Evolutionary conservation across 2,797 vertebrate species (phyloP).

Genomic region (Kryptolebias ocellatus): DNA sequence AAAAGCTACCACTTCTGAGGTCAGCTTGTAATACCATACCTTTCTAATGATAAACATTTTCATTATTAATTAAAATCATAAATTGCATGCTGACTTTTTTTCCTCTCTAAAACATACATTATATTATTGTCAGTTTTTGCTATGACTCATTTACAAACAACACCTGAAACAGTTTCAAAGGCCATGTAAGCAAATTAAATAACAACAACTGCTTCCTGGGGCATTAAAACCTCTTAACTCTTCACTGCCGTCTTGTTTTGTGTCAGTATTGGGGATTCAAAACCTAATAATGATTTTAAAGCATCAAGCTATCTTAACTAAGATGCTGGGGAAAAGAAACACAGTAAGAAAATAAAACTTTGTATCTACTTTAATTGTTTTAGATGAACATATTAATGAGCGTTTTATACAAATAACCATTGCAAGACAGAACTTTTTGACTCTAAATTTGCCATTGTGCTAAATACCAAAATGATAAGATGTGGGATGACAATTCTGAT

Average conservation of each 20-base stretch:
- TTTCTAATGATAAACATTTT: too few relatives aligned
- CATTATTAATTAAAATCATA: too few relatives aligned
- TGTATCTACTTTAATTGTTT: conserved; percentile 4
- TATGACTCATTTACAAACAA: background rate
- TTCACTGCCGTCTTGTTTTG: too few relatives aligned
- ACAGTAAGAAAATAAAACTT: background rate
- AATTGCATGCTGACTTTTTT: too few relatives aligned
- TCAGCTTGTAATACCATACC: too few relatives aligned
- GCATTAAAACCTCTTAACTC: background rate
- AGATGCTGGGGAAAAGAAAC: too few relatives aligned
- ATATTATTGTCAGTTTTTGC: too few relatives aligned
- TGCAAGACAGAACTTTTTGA: conserved; percentile 3
- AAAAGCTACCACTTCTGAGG: too few relatives aligned
- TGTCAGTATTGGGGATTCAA: background rate
- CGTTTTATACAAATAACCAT: background rate
- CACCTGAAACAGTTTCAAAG: background rate
- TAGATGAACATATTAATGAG: background rate
- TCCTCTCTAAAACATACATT: too few relatives aligned
- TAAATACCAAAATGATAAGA: conserved; percentile 31
- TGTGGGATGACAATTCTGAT: conserved; percentile 7
- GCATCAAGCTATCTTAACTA: background rate
- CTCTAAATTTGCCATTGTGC: conserved; percentile 1
- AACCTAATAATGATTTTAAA: background rate
- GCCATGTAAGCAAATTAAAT: background rate
- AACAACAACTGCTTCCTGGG: background rate